Evolutionary conservation across 2,888 invertebrate genomes (phyloP), one percentile per base, ranked within the genome.

Genomic region (Phaedon cochleariae): DNA sequence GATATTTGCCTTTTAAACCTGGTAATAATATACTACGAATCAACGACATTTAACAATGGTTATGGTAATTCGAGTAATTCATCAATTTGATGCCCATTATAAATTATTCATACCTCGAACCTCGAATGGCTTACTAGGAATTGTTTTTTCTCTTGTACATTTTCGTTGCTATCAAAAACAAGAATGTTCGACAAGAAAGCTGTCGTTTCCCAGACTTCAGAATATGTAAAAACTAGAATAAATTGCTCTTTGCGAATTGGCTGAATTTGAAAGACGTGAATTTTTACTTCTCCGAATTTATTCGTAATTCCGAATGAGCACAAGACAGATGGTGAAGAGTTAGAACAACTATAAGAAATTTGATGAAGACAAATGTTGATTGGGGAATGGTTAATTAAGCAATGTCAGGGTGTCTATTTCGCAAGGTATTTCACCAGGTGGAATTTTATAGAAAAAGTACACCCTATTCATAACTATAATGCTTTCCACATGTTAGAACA

Each of bases 41-140:
- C 45, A 26, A 45, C 21, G 55, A 57, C 55, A 29, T 26, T 26
- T 2, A 45, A 53, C 53, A 45, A 45, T 45, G 45, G 41, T 57
- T 29, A 57, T 45, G 45, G 45, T 45, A 45, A 57, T 57, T 21
- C 15, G 9, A 26, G 10, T 20, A 57, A 45, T 57, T 26, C 22
- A 45, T 57, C 22, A 22, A 6, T 57, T 37, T 57, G 41, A 45
- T 57, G 20, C 9, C n/a, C n/a, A n/a, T n/a, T 41, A 9, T 55
- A 18, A n/a, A 57, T 57, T 57, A 57, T 57, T 57, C 55, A 57
- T 45, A 22, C 6, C 26, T 15, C 2, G 9, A 6, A 37, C 20
- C 34, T 6, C 5, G 20, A 10, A 15, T 9, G 5, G 9, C 15
- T 15, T 41, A 15, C 22, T 4, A 48, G 21, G 20, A 20, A 48